phyloP scores from a whole-genome alignment of 2,797 vertebrate species.

The Atherinosoma microstoma region DNA sequence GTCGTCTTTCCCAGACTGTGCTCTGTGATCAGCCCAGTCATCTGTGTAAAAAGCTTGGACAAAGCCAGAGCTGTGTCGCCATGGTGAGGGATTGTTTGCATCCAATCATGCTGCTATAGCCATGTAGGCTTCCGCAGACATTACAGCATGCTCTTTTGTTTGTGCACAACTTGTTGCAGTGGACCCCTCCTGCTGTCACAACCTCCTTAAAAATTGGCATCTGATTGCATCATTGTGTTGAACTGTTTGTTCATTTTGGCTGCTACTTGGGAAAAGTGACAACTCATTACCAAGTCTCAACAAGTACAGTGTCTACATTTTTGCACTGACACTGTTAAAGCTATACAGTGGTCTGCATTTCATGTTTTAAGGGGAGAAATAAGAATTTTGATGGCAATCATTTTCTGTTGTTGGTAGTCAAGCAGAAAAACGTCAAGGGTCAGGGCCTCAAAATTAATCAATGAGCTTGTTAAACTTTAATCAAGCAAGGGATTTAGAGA shows the following conservation, averaged over 20 bases:
- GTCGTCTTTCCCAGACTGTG: conserved; percentile 70
- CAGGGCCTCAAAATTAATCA: conserved; percentile 33
- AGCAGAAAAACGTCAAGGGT: conserved; percentile 6
- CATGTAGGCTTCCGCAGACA: conserved; percentile 65
- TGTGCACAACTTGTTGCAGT: conserved; percentile 59
- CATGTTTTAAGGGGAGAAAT: neutral
- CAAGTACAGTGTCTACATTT: conserved; percentile 2
- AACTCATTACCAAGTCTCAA: neutral
- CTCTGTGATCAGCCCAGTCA: conserved; percentile 75
- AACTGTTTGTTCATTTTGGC: conserved; percentile 5
- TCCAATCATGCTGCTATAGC: conserved; percentile 77
- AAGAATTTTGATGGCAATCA: too few species aligned
- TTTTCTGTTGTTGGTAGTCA: neutral
- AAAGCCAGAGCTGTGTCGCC: conserved; percentile 73
- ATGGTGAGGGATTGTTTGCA: conserved; percentile 84
- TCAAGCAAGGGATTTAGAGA: conserved; percentile 23
- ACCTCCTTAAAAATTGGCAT: conserved; percentile 44
- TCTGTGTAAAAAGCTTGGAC: conserved; percentile 72
- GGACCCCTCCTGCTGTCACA: conserved; percentile 33
- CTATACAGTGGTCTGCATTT: neutral
- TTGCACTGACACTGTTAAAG: neutral
- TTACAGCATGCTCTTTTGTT: conserved; percentile 71
- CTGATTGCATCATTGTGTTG: conserved; percentile 51
- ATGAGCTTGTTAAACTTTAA: conserved; percentile 50
- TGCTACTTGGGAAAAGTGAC: conserved; percentile 8